Conservation (phyloP, 2,113 vertebrate genomes). For the Laticauda laticaudata region DNA sequence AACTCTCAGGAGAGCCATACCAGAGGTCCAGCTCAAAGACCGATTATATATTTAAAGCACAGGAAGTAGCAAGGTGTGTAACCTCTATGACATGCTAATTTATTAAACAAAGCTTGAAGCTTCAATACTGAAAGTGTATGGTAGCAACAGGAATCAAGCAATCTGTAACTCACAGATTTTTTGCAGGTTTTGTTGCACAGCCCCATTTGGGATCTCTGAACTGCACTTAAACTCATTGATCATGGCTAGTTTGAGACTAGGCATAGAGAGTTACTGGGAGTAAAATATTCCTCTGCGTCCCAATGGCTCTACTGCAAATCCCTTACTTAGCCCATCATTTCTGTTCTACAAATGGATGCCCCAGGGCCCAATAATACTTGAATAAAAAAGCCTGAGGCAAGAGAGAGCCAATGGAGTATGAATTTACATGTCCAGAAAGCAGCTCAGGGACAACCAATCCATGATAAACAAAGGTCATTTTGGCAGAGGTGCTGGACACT, state of each 20-base stretch:
- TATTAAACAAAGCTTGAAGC: background rate
- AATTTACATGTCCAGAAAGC: background rate
- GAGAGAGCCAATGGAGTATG: background rate
- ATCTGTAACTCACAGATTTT: background rate
- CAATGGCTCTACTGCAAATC: background rate
- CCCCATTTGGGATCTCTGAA: background rate
- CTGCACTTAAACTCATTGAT: background rate
- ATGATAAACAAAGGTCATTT: background rate
- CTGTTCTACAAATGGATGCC: background rate
- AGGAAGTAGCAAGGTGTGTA: background rate
- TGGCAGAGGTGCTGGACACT: background rate
- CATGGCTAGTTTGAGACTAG: background rate
- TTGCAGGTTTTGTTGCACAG: background rate
- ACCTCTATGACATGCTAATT: background rate
- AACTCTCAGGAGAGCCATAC: background rate
- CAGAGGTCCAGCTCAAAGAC: background rate
- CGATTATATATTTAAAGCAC: background rate
- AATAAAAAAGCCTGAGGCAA: background rate
- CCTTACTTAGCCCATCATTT: background rate
- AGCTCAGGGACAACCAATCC: background rate
- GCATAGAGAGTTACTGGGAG: background rate
- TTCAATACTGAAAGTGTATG: too few species aligned
- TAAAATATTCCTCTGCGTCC: background rate
- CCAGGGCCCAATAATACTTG: background rate
- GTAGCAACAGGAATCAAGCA: background rate